Base-by-base conservation (phyloP, 2,113 vertebrate species). In the Petrocephalus zakoni region DNA sequence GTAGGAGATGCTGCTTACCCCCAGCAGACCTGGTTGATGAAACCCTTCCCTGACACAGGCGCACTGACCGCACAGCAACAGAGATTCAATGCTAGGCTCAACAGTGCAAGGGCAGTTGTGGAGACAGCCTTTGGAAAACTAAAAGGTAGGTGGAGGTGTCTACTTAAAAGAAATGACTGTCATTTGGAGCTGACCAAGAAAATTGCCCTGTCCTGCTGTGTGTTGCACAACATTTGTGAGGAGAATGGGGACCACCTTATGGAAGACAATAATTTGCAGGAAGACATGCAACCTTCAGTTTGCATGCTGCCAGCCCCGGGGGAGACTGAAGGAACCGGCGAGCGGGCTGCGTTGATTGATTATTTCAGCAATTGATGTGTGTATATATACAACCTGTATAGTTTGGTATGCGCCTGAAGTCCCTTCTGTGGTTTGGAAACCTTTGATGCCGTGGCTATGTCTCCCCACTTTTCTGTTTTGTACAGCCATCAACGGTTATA, bases 161-260 rank as follows among this genome's bases (percentile, higher is more conserved):
- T 90, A n/a, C 87, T 88, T 9, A 91, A 89, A 64, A 87, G 88
- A n/a, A 91, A 87, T 56, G 88, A 90, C 88, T 86, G 89, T 78
- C 88, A 91, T 55, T 42, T 90, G 58, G 87, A 90, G 29, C 53
- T 90, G 25, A 87, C 68, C n/a, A 89, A 88, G 82, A 89, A 87
- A 58, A 90, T 90, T 52, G 85, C 55, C 2, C 68, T 90, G 88
- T 85, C 90, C 64, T 91, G 90, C 61, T 89, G 88, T 82, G 90
- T 89, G 46, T 81, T 91, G 4, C 89, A 89, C 49, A 91, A 90
- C 58, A 89, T 89, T 46, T 91, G 86, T 64, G 88, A 91, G 42
- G 89, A 89, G 37, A n/a, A 85, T 42, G 90, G 85, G 5, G 88
- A 89, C 9, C 25, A 53, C 10, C 90, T 87, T 22, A 61, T 6